A percentile compares a stretch with the other conserved stretches of the same genome.
phyloP scores from a whole-genome alignment of 2,797 vertebrate species.

The Echiichthys vipera region DNA sequence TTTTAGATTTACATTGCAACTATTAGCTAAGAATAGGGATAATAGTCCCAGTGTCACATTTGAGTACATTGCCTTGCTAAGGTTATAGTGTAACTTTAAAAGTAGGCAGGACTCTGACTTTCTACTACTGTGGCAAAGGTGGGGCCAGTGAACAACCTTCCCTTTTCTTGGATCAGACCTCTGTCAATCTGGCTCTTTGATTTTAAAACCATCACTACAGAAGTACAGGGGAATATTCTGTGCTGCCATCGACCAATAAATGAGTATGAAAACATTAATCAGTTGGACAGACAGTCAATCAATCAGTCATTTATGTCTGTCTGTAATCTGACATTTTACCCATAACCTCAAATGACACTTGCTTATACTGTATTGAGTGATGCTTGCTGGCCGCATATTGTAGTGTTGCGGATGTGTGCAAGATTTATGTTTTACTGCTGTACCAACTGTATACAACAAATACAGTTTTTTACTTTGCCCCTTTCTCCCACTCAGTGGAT shows the following conservation, averaged over 20 bases:
- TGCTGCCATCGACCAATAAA: slow-evolving; percentile 36
- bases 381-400: slow-evolving; percentile 12
- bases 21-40: neutral
- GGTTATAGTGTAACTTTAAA: neutral
- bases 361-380: slow-evolving; percentile 35
- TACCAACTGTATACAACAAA: slow-evolving; percentile 2
- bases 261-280: slow-evolving; percentile 40
- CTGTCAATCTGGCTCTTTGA: slow-evolving; percentile 44
- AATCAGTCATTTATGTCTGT: slow-evolving; percentile 25
- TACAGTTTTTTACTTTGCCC: slow-evolving; percentile 6
- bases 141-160: neutral
- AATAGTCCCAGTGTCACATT: neutral
- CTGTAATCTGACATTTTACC: slow-evolving; percentile 48
- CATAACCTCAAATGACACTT: slow-evolving; percentile 38
- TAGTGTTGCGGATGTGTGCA: slow-evolving; percentile 18
- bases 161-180: slow-evolving; percentile 19
- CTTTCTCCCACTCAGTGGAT: neutral
- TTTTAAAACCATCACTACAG: slow-evolving; percentile 28
- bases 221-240: slow-evolving; percentile 25
- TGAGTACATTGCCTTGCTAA: neutral
- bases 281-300: slow-evolving; percentile 45
- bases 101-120: neutral
- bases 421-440: slow-evolving; percentile 26
- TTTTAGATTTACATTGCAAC: slow-evolving; percentile 14
- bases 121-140: slow-evolving; percentile 1